These are phyloP conservation scores for Musca vetustissima DNA, from an alignment of 1,140 invertebrate genomes.

Conservation along the genomic window DNA sequence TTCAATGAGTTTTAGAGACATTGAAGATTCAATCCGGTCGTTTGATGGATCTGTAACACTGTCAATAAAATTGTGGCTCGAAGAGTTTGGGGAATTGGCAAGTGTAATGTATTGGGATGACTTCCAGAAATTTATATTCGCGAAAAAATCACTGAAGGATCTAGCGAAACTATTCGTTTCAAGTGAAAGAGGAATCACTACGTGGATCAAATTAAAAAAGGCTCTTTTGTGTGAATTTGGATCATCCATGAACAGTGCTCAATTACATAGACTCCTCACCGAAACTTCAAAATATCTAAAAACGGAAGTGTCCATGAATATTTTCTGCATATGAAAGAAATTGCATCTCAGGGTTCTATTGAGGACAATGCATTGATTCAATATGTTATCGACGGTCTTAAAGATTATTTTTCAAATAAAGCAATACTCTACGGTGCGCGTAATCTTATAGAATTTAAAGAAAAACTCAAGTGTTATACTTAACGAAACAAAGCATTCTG, in stretches of 20 bases:
- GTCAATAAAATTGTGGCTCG: neutral
- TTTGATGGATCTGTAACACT: neutral
- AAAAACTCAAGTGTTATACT: conserved; percentile 8
- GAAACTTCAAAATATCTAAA: neutral
- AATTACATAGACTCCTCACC: conserved; percentile 18
- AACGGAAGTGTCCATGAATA: conserved; percentile 9
- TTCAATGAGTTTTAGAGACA: neutral
- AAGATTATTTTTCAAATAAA: conserved; percentile 6
- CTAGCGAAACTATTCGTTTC: too few species aligned
- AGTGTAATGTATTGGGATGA: conserved; percentile 28
- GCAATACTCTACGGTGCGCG: conserved; percentile 23
- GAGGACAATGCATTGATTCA: conserved; percentile 25
- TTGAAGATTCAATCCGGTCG: neutral
- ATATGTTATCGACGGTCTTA: conserved; percentile 20
- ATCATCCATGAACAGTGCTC: conserved; percentile 15
- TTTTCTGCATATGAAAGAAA: conserved; percentile 19
- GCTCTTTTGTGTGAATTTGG: too few species aligned
- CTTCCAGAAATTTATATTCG: conserved; percentile 27
- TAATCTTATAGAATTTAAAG: neutral
- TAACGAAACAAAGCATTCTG: neutral
- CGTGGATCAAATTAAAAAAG: too few species aligned
- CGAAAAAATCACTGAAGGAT: conserved; percentile 20
- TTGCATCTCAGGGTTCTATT: conserved; percentile 17
- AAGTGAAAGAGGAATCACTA: too few species aligned
- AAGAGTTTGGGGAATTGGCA: conserved; percentile 18